phyloP scores from a whole-genome alignment of 2,797 vertebrate genomes.

The Coendou prehensilis region DNA sequence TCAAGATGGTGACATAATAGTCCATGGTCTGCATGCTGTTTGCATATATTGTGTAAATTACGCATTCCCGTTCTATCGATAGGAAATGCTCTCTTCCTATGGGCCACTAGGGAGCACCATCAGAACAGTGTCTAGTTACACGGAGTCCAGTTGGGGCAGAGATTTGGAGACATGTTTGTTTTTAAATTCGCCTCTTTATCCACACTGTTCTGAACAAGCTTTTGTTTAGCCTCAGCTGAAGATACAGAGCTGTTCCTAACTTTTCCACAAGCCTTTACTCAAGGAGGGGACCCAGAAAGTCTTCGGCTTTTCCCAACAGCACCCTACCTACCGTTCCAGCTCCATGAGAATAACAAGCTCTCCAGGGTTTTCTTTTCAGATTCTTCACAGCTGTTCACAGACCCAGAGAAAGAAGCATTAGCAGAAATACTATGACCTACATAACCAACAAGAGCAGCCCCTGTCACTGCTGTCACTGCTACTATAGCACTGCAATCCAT shows the following conservation, averaged over 20 bases:
- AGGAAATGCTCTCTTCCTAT: constrained; percentile 6
- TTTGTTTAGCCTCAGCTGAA: background rate
- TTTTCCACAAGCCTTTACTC: background rate
- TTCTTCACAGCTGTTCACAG: background rate
- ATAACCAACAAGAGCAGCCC: background rate
- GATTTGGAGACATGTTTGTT: background rate
- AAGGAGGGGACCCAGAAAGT: background rate
- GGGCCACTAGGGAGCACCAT: constrained; percentile 77
- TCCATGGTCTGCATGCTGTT: background rate
- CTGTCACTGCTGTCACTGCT: background rate
- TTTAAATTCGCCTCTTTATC: background rate
- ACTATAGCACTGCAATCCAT: background rate
- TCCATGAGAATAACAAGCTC: background rate
- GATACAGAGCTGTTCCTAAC: background rate
- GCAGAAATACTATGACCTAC: background rate
- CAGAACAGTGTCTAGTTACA: constrained; percentile 5
- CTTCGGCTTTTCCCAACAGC: background rate
- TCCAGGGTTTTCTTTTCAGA: background rate
- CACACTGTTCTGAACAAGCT: background rate
- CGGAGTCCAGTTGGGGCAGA: background rate
- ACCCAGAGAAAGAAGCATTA: background rate
- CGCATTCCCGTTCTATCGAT: background rate
- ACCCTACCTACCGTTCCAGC: background rate
- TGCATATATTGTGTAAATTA: background rate
- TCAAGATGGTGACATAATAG: background rate